Base-by-base conservation (phyloP, 2,113 vertebrate genomes). In the Poeciliopsis turrubarensis region DNA sequence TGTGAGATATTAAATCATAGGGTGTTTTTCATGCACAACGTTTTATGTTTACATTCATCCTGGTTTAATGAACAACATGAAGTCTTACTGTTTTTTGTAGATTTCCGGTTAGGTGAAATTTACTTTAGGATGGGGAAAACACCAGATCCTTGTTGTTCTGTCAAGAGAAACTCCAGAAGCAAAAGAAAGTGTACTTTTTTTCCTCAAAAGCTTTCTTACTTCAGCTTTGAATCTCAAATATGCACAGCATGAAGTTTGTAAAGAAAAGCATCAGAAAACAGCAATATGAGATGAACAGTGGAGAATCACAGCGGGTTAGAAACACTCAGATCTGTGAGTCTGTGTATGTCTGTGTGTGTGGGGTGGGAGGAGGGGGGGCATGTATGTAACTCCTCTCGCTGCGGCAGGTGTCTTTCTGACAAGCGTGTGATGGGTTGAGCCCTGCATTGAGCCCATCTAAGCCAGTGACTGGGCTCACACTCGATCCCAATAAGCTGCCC, bases 341-440 rank as follows among this genome's bases (percentile, higher is more conserved):
- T 47, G 64, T 39, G 62, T 60, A 57, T 47, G 68, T 61, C 22
- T 68, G 71, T 51, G 70, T 39, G 61, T 9, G 34, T 37, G 34
- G 10, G 34, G 34, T 2, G 12, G 13, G 13, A 0, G 39, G 39
- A 14, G 3, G 37, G 11, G 39, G 62, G 57, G 51, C 1, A 7
- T 70, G 61, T 72, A 51, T 86, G 87, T 82, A 82, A 73, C 73
- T 83, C 77, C 79, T 81, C 68, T 78, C 81, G 75, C 86, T 82
- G 86, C 57, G 86, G 83, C 89, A 87, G 89, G 90, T 92, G 87
- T 87, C 83, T 91, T 83, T 92, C 88, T 92, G 93, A 91, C 92
- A 92, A 91, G 61, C 86, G 80, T 93, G 89, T 92, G 92, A 92
- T 93, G 87, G 92, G 90, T 89, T 93, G 89, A 94, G 90, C 89